Evolutionary conservation across 2,888 invertebrate genomes (phyloP), one percentile per base, ranked within the genome.

Genomic region (Drosophila aldrichi): DNA sequence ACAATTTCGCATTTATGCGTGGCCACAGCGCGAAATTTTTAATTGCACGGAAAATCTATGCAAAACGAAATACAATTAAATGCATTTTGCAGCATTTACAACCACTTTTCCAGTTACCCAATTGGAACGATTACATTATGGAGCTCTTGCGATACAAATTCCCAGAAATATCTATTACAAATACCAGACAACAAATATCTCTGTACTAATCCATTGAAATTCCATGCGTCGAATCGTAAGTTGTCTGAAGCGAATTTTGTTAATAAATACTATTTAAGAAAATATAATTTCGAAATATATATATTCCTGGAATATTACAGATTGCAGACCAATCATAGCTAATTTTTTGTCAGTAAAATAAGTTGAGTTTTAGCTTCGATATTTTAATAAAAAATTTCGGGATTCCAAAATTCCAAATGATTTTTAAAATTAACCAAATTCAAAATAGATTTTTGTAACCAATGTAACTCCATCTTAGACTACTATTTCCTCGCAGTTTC

Each of bases 31-130:
- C 6, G 57, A 44, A 51, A 56, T 70, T 73, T 81, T 88, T 78
- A 86, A 83, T 88, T 81, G 80, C 76, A 66, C 66, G 74, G 64
- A 78, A 86, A 88, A 82, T 77, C 74, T 71, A 72, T 57, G 69
- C 73, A 69, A 75, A 69, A 16, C 44, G 60, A 38, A 46, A 32
- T n/a, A 18, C 46, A 68, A 64, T 56, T n/a, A 34, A 38, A 25
- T 34, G 1, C 16, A 61, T 38, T 10, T 18, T 38, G n/a, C 46
- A 48, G 52, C 38, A 51, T 20, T 43, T 32, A 16, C 44, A 46
- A 18, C 2, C n/a, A 43, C 10, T 44, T 57, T 36, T 41, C 29
- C 41, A 41, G 3, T 43, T 56, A 16, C 41, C 55, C 40, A 29
- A 29, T 32, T 22, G 36, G 16, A 38, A 38, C 36, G 16, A 38